Evolutionary conservation across 2,113 vertebrate species (phyloP), one percentile per base, ranked within the genome.

Genomic region (Syrrhaptes paradoxus): DNA sequence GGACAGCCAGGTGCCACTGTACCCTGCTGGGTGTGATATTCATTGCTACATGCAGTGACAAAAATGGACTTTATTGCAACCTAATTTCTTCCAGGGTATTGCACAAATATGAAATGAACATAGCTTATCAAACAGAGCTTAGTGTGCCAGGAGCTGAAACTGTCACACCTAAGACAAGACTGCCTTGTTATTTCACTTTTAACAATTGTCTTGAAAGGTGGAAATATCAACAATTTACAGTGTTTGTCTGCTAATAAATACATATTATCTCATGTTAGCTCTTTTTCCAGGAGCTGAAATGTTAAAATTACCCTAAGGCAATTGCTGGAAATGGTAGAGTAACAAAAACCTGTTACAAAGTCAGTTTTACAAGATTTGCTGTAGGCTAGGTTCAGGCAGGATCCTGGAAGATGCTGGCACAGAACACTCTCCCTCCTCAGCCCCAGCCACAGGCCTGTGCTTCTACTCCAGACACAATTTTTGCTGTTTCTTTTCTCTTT

Each of bases 1-100:
- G 98, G 98, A 98, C 98, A 97, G 98, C 99, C 99, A 99, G 99
- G 99, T 99, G 99, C 99, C 99, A 98, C 98, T 98, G 96, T 98
- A 98, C 96, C 99, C 99, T 98, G 99, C 99, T 99, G 99, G 91
- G 99, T 98, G 97, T 96, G 97, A 98, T 98, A 99, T 99, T 99
- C 98, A 99, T 97, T 97, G 97, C 98, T 95, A 77, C 98, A 98
- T 96, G 98, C 98, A 96, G 98, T 96, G 98, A 98, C 96, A 96
- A 97, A 98, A 98, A 98, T 98, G 98, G 98, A 98, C 98, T 98
- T 98, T 98, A 98, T 98, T 98, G 98, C 98, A 98, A 98, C 98
- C 98, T 98, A 98, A 98, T 98, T 98, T 98, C 97, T 98, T 98
- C 97, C 97, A 97, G 96, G 94, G 96, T 98, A 98, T 99, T 98